Conservation (phyloP, 1,140 invertebrate species). For the Diprion similis region DNA sequence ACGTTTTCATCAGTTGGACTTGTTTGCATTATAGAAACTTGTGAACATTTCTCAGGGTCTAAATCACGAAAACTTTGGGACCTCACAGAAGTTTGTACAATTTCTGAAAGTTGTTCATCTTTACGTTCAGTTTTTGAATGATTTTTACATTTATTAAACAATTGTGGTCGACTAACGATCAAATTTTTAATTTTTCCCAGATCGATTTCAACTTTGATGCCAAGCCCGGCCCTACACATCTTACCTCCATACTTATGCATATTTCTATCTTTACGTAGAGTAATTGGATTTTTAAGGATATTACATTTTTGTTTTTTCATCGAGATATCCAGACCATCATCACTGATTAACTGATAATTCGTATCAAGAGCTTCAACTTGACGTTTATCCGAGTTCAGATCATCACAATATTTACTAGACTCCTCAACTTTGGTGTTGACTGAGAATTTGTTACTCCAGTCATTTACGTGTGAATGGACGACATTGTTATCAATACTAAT, state of each 20-base stretch:
- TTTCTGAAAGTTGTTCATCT: not conserved
- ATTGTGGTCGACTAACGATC: conserved; percentile 37
- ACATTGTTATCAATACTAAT: not conserved
- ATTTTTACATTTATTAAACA: conserved; percentile 36
- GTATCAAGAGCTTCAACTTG: no score
- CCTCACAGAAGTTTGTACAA: not conserved
- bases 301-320: no score
- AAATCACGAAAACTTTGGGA: not conserved
- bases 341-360: no score
- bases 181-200: conserved; percentile 46
- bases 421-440: not conserved
- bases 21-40: not conserved
- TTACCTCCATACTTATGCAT: not conserved
- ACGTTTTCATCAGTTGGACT: not conserved
- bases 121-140: not conserved
- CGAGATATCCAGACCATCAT: no score
- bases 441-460: not conserved
- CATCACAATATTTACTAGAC: no score
- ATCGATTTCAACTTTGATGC: conserved; percentile 53
- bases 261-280: not conserved
- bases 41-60: not conserved
- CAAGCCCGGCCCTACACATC: not conserved
- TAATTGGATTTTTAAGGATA: no score
- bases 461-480: not conserved
- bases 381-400: no score